Conservation (phyloP, 2,113 vertebrate genomes). For the Dolichotis patagonum region DNA sequence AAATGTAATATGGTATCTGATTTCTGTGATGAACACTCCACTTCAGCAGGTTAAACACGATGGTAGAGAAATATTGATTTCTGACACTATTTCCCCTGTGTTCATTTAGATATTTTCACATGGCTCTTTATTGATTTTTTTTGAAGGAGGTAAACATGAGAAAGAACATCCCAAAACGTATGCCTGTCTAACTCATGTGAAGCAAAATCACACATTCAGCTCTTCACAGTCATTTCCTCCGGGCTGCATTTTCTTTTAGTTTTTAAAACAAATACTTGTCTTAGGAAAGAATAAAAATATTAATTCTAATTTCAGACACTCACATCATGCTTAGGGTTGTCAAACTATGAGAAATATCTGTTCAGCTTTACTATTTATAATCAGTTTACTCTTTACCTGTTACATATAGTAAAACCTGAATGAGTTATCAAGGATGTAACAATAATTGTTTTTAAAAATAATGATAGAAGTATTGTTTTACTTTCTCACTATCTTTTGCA, state of each 20-base stretch:
- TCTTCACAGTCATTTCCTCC: conserved; percentile 61
- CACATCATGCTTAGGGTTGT: neutral
- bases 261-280: conserved; percentile 59
- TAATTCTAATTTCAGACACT: conserved; percentile 54
- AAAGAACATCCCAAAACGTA: conserved; percentile 72
- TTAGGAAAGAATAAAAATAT: conserved; percentile 64
- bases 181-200: conserved; percentile 11
- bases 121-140: conserved; percentile 80
- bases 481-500: neutral
- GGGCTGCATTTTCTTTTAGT: conserved; percentile 64
- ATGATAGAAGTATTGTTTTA: neutral
- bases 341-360: conserved; percentile 43
- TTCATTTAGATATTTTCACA: conserved; percentile 86
- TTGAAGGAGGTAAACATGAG: conserved; percentile 76
- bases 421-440: neutral
- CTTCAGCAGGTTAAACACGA: conserved; percentile 87
- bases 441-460: conserved; percentile 43
- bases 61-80: conserved; percentile 87
- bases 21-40: conserved; percentile 91
- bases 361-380: conserved; percentile 24
- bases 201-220: conserved; percentile 27
- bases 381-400: conserved; percentile 18
- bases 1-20: conserved; percentile 88
- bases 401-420: neutral
- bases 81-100: conserved; percentile 83